Conservation (phyloP, 2,888 invertebrate species). For the Agonopterix heracliana region DNA sequence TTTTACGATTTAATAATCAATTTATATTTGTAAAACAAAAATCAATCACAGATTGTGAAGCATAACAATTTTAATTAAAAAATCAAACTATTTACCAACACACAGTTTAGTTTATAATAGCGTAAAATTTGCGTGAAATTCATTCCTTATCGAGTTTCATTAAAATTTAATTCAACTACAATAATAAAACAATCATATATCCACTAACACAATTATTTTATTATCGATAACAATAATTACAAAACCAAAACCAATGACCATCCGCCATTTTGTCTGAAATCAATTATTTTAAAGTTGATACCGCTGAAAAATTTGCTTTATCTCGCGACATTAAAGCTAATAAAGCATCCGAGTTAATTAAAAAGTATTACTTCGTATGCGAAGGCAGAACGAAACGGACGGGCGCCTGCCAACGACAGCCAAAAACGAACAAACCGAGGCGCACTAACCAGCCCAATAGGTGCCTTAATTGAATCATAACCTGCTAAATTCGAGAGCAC, state of each 20-base stretch:
- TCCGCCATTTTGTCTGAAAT: slow-evolving; percentile 37
- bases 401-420: slow-evolving; percentile 28
- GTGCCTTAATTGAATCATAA: slow-evolving; percentile 65
- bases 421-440: slow-evolving; percentile 49
- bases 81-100: slow-evolving; percentile 70
- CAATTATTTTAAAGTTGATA: slow-evolving; percentile 42
- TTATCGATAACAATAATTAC: slow-evolving; percentile 47
- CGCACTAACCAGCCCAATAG: slow-evolving; percentile 48
- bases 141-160: slow-evolving; percentile 61
- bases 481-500: slow-evolving; percentile 54
- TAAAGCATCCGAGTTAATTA: slow-evolving; percentile 76
- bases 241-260: slow-evolving; percentile 8
- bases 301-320: slow-evolving; percentile 46
- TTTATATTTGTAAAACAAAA: slow-evolving; percentile 42
- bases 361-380: slow-evolving; percentile 50
- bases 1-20: slow-evolving; percentile 5
- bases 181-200: slow-evolving; percentile 26
- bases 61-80: slow-evolving; percentile 67
- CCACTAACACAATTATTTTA: slow-evolving; percentile 42
- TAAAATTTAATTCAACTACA: slow-evolving; percentile 52
- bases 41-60: slow-evolving; percentile 46
- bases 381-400: slow-evolving; percentile 35
- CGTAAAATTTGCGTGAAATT: slow-evolving; percentile 70
- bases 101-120: slow-evolving; percentile 67
- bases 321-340: slow-evolving; percentile 65